These are phyloP conservation scores for Pomatorhinus ruficollis DNA, from an alignment of 2,113 vertebrate genomes.

Conservation along the genomic window DNA sequence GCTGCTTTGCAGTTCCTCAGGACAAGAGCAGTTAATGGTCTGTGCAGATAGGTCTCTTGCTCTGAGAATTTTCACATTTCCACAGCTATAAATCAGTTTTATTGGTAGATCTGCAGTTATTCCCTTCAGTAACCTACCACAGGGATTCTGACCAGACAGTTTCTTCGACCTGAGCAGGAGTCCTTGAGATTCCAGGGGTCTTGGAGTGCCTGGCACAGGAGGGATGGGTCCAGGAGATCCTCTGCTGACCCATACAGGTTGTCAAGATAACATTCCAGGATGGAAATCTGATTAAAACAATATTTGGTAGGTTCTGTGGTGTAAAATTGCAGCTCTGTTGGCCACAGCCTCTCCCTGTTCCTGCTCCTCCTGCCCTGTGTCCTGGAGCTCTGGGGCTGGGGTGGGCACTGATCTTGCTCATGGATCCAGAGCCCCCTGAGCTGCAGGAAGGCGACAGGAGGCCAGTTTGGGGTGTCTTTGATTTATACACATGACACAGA, in stretches of 20 bases:
- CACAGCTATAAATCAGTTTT: neutral
- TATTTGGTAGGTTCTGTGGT: neutral
- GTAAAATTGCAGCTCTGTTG: neutral
- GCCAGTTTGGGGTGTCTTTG: neutral
- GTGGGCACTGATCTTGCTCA: neutral
- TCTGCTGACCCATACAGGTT: neutral
- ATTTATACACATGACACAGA: neutral
- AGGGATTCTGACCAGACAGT: neutral
- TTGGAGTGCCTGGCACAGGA: neutral
- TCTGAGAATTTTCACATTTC: neutral
- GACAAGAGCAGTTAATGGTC: neutral
- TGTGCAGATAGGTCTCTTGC: neutral
- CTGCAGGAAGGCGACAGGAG: neutral
- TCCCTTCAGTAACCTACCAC: neutral
- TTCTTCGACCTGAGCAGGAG: neutral
- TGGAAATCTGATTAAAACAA: neutral
- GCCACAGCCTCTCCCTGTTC: neutral
- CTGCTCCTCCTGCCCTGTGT: neutral
- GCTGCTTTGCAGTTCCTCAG: neutral
- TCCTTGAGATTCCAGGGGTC: neutral
- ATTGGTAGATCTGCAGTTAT: neutral
- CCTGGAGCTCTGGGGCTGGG: neutral
- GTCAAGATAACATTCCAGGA: neutral
- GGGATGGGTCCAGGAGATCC: neutral
- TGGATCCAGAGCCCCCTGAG: neutral